These are phyloP conservation scores for Leptura quadrifasciata DNA, from an alignment of 2,888 invertebrate genomes.

Conservation along the genomic window DNA sequence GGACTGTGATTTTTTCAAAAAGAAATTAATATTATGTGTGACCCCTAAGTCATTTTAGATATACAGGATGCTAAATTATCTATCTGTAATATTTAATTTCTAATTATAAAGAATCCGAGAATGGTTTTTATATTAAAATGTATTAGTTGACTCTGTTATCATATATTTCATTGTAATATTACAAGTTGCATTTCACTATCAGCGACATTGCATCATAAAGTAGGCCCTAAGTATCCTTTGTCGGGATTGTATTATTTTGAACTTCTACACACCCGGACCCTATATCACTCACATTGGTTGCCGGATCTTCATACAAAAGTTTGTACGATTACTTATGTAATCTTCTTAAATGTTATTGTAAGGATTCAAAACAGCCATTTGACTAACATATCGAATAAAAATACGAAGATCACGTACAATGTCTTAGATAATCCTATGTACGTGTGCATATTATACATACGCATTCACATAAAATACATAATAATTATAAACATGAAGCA, in stretches of 20 bases:
- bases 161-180: no score
- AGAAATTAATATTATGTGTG: no score
- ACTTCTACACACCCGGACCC: neutral
- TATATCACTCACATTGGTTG: neutral
- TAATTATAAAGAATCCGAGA: no score
- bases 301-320: neutral
- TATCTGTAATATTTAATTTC: no score
- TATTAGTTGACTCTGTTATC: no score
- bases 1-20: no score
- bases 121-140: no score
- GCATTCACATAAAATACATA: neutral
- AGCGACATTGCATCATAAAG: no score
- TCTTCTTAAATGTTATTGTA: neutral
- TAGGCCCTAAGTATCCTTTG: neutral
- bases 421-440: neutral
- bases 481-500: constrained; percentile 27
- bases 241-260: neutral
- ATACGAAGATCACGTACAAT: neutral
- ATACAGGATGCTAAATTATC: no score
- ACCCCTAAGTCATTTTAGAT: no score
- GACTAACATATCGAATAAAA: neutral
- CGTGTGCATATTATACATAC: neutral
- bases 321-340: neutral
- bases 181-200: no score
- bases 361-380: neutral